Base-by-base conservation (phyloP, 2,888 invertebrate species). In the Linnaemya tessellans region DNA sequence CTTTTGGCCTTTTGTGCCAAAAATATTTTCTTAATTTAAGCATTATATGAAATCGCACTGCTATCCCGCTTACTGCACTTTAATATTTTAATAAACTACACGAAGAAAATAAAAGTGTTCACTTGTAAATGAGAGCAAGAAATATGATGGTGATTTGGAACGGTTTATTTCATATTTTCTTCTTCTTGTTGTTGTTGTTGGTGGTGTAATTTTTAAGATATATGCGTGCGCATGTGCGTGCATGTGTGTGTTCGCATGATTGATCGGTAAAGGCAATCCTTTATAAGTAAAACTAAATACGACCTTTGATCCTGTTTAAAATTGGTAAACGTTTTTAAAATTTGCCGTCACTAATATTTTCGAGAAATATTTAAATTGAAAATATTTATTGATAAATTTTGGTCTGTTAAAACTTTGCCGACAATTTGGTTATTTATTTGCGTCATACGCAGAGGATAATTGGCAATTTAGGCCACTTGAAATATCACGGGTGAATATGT, bases 21-120 rank as follows among this genome's bases (percentile, higher is more conserved):
- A 75, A 81, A 74, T 74, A 54, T 62, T 79, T 80, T 80, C 67
- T 73, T 74, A 49, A 80, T 49, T 77, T 38, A 41, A 38, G 22
- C 30, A 58, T 80, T 20, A 60, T 80, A 71, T 10, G 46, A 58
- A 67, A 67, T 25, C 41, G 3, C 18, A n/a, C 13, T 51, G 22
- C 62, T 13, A 51, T 8, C 25, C 49, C 43, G 20, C 38, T 67
- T 13, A 54, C 18, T 80, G 22, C 62, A 64, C 58, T 67, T 80
- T 67, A 74, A 74, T 80, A 67, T 74, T 74, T 82, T 82, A 82
- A 82, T 82, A 85, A 80, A 80, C 74, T 60, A 75, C 74, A 79
- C 85, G 85, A 82, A 85, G 85, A 82, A 85, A 82, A 82, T 70
- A 85, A 85, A 85, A 80, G 82, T 84, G 80, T 86, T 86, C 82